A percentile compares a stretch with the other conserved stretches of the same genome.
These are phyloP conservation scores for Steatocranus sp. DNA, from an alignment of 2,797 vertebrate species.

Conservation along the genomic window DNA sequence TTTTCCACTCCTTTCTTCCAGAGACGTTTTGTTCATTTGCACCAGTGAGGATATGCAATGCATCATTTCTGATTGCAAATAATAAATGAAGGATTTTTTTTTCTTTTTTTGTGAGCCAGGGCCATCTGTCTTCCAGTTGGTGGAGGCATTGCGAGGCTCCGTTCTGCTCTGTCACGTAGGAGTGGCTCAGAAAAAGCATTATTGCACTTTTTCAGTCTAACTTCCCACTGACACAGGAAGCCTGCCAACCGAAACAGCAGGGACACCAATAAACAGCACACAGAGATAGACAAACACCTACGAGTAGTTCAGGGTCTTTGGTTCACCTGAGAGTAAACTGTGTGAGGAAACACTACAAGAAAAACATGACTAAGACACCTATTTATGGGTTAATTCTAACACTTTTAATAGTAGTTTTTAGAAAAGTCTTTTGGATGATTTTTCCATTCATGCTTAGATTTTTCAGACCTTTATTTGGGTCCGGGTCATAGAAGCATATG, in stretches of 20 bases:
- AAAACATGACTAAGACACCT: neutral
- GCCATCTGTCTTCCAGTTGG: slow-evolving; percentile 45
- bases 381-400: neutral
- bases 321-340: neutral
- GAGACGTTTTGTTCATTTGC: neutral
- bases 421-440: neutral
- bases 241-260: neutral
- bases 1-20: neutral
- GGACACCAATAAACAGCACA: neutral
- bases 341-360: neutral
- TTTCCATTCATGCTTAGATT: neutral
- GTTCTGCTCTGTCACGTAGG: slow-evolving; percentile 4
- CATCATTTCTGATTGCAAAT: slow-evolving; percentile 18
- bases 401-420: neutral
- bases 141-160: slow-evolving; percentile 11
- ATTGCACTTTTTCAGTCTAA: slow-evolving; percentile 9
- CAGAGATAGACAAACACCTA: slow-evolving; percentile 1
- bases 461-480: neutral
- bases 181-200: neutral
- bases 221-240: slow-evolving; percentile 1
- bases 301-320: neutral
- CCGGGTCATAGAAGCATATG: accelerated
- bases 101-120: neutral
- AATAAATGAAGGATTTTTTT: slow-evolving; percentile 16
- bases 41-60: neutral